Evolutionary conservation across 2,113 vertebrate species (phyloP).

Genomic region (Piaya cayana): DNA sequence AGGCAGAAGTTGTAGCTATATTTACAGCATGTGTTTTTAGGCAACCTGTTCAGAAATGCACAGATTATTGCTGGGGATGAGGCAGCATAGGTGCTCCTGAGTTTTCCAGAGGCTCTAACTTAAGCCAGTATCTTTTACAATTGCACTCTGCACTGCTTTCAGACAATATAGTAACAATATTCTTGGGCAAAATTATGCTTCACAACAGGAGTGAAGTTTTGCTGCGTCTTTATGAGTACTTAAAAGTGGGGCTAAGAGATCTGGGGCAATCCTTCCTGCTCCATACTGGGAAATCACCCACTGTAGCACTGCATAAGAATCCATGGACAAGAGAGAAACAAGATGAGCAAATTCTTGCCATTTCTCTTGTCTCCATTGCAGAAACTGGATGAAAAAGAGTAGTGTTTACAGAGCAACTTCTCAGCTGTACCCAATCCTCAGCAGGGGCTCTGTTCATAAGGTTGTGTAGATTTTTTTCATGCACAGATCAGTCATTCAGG

Average conservation of each 20-base stretch:
- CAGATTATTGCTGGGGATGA: background rate
- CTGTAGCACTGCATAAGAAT: background rate
- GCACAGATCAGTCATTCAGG: background rate
- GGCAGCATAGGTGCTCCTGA: background rate
- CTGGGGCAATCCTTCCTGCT: background rate
- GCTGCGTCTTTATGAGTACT: background rate
- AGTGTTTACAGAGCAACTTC: background rate
- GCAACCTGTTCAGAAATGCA: background rate
- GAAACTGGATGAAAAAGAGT: background rate
- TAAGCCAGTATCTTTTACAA: background rate
- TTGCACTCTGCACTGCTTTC: background rate
- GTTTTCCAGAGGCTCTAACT: background rate
- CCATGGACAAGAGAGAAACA: background rate
- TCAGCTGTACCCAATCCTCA: background rate
- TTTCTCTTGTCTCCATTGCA: accelerated
- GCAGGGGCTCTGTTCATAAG: background rate
- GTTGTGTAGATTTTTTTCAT: background rate
- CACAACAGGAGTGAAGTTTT: background rate
- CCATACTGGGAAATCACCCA: background rate
- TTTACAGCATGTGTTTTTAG: background rate
- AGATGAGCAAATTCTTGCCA: background rate
- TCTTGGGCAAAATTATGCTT: background rate
- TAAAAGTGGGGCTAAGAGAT: background rate
- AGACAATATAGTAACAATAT: background rate
- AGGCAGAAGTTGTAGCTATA: background rate